phyloP scores from a whole-genome alignment of 2,797 vertebrate genomes.

The Pipistrellus pipistrellus region DNA sequence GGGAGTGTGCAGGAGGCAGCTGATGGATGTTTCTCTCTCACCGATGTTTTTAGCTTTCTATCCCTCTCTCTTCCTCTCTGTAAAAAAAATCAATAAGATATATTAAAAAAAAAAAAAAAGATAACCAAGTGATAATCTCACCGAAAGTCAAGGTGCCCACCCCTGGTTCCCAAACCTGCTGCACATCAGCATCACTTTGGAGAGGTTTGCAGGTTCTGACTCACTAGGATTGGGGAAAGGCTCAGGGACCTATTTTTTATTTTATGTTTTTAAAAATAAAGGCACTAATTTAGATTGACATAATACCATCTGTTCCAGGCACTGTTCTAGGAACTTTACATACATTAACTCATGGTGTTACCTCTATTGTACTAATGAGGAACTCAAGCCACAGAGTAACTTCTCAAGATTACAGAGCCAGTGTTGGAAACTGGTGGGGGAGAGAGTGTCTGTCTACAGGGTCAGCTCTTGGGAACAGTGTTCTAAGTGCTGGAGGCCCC shows the following conservation, averaged over 20 bases:
- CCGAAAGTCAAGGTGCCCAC: neutral
- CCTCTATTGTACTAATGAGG: conserved; percentile 12
- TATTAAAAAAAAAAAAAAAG: too few relatives aligned
- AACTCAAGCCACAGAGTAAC: neutral
- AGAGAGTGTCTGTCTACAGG: neutral
- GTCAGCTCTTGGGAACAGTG: neutral
- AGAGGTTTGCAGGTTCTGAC: neutral
- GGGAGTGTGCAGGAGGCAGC: too few relatives aligned
- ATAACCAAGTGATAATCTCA: neutral
- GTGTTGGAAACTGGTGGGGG: neutral
- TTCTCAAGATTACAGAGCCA: neutral
- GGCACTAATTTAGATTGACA: neutral
- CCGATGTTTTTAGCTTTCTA: too few relatives aligned
- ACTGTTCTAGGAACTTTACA: neutral
- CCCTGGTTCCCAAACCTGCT: neutral
- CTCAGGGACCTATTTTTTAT: neutral
- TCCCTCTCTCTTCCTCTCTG: too few relatives aligned
- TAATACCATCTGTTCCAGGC: neutral
- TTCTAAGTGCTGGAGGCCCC: neutral
- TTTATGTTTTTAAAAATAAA: neutral
- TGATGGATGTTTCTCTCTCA: too few relatives aligned
- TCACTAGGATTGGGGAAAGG: neutral
- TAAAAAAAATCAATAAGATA: neutral
- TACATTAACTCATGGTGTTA: neutral
- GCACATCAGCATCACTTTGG: neutral